Evolutionary conservation across 2,113 vertebrate genomes (phyloP).

Genomic region (Crotalus helleri): DNA sequence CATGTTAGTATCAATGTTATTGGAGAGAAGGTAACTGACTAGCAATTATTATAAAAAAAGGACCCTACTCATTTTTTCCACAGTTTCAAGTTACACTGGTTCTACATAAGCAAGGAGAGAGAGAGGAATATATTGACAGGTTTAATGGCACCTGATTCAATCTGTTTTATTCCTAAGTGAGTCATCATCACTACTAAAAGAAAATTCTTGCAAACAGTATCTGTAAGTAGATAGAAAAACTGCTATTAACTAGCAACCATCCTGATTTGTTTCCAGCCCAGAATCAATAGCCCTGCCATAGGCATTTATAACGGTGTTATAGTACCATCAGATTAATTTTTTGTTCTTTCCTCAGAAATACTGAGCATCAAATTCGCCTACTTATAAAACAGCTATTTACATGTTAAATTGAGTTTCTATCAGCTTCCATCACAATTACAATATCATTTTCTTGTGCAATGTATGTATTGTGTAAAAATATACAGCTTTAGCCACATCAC

Average conservation of each 20-base stretch:
- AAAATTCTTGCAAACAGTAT: not conserved
- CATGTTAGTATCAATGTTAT: not conserved
- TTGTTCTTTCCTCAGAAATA: not conserved
- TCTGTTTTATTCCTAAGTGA: not conserved
- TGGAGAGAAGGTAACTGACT: not conserved
- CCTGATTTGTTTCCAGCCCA: not conserved
- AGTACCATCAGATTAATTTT: not conserved
- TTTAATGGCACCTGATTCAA: not conserved
- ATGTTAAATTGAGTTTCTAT: not conserved
- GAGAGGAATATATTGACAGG: not conserved
- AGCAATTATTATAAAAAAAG: not conserved
- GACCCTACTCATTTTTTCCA: not conserved
- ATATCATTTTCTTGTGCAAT: not conserved
- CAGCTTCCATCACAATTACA: not conserved
- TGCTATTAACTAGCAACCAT: not conserved
- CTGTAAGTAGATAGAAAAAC: not conserved
- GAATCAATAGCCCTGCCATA: not conserved
- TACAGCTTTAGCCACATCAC: not conserved
- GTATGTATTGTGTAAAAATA: not conserved
- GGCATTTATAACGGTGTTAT: not conserved
- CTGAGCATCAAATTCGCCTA: not conserved
- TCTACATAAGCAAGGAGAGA: not conserved
- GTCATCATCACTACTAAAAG: not conserved
- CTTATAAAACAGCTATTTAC: not conserved
- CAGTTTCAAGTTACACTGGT: not conserved